phyloP scores from a whole-genome alignment of 2,888 invertebrate species.

The Cotesia congregata region DNA sequence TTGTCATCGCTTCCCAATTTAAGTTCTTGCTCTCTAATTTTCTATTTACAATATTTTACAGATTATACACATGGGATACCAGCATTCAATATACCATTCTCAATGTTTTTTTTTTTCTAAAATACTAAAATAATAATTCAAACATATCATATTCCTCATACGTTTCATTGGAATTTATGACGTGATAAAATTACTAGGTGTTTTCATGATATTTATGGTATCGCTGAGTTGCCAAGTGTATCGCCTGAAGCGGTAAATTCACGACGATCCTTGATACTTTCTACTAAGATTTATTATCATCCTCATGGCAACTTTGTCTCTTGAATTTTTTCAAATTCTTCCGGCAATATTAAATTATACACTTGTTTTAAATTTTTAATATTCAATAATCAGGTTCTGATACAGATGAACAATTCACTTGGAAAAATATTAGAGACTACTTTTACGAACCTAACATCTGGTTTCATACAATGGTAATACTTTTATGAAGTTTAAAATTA shows the following conservation, averaged over 20 bases:
- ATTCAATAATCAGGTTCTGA: not conserved
- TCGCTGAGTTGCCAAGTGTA: slow-evolving; percentile 35
- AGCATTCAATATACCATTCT: not conserved
- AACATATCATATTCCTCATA: slow-evolving; percentile 23
- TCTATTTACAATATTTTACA: not conserved
- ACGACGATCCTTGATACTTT: slow-evolving; percentile 29
- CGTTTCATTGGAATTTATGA: slow-evolving; percentile 50
- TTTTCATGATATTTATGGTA: slow-evolving; percentile 50
- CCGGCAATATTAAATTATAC: not conserved
- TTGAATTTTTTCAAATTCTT: slow-evolving; percentile 6
- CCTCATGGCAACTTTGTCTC: not conserved
- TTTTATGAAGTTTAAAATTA: too few relatives aligned
- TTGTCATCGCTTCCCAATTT: too few relatives aligned
- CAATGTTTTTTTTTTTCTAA: slow-evolving; percentile 7
- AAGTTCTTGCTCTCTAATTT: too few relatives aligned
- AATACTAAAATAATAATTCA: not conserved
- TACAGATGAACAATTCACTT: too few relatives aligned
- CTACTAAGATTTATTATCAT: slow-evolving; percentile 21
- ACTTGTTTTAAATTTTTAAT: slow-evolving; percentile 2
- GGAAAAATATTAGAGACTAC: too few relatives aligned
- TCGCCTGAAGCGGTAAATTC: slow-evolving; percentile 28
- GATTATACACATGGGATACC: not conserved
- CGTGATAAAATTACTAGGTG: slow-evolving; percentile 52
- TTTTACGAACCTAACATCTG: too few relatives aligned
- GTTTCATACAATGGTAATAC: too few relatives aligned